Conservation (phyloP, 2,888 invertebrate genomes). For the Rhodophaea formosa region DNA sequence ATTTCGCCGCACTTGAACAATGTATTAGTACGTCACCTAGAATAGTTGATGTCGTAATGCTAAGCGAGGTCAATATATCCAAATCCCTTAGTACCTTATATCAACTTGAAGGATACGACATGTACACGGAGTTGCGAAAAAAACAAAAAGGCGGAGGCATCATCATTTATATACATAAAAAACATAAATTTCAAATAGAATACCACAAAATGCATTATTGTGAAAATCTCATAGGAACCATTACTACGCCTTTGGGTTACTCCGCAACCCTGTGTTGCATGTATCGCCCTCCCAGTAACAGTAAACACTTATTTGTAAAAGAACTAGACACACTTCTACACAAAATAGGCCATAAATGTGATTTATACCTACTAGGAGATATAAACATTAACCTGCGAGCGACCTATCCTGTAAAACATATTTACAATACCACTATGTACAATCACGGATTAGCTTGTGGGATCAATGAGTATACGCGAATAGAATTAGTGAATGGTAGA, state of each 20-base stretch:
- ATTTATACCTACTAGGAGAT: conserved; percentile 2
- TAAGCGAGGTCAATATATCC: conserved; percentile 27
- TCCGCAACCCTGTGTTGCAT: neutral
- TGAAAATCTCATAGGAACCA: conserved; percentile 22
- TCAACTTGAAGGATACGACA: conserved; percentile 25
- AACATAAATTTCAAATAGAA: conserved; percentile 21
- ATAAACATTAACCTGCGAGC: neutral
- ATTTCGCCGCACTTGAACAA: conserved; percentile 17
- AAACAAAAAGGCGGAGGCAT: conserved; percentile 26
- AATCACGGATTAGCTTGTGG: conserved; percentile 23
- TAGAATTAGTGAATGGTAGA: conserved; percentile 16
- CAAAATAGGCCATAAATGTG: neutral
- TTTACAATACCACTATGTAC: conserved; percentile 22
- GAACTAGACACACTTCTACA: conserved; percentile 16
- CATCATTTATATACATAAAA: conserved; percentile 24
- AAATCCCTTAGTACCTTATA: conserved; percentile 20
- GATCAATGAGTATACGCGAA: conserved; percentile 24
- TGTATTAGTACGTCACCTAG: conserved; percentile 11
- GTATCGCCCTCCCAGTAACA: neutral
- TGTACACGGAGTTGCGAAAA: conserved; percentile 23
- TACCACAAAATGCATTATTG: conserved; percentile 19
- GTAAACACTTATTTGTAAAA: conserved; percentile 22
- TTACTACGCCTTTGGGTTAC: conserved; percentile 19
- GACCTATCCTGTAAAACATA: conserved; percentile 24
- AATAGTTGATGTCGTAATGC: conserved; percentile 22